phyloP scores from a whole-genome alignment of 2,888 invertebrate genomes.

The Drosophila pseudotakahashii region DNA sequence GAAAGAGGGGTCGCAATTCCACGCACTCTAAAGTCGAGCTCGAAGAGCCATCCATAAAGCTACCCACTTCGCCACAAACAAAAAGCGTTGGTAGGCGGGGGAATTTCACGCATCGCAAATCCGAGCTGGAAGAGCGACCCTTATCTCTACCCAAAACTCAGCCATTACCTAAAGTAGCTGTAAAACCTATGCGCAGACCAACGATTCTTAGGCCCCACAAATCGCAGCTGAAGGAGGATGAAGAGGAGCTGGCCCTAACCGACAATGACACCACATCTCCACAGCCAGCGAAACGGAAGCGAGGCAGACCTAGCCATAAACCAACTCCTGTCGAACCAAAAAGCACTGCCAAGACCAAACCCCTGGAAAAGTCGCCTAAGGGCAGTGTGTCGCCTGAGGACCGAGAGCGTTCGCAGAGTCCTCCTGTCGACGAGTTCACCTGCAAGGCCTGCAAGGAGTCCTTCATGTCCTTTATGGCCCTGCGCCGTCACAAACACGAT shows the following conservation, averaged over 20 bases:
- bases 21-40: not conserved
- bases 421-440: not conserved
- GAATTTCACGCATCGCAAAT: too few species aligned
- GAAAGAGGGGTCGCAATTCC: not conserved
- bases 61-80: not conserved
- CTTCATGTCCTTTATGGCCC: slow-evolving; percentile 34
- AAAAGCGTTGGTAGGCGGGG: not conserved
- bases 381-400: not conserved
- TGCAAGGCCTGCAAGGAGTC: slow-evolving; percentile 48
- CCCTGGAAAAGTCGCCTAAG: not conserved
- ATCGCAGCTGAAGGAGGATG: not conserved
- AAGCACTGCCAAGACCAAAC: not conserved
- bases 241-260: not conserved
- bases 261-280: not conserved
- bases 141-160: too few species aligned
- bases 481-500: slow-evolving; percentile 67
- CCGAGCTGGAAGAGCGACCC: too few species aligned
- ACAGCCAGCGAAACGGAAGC: slow-evolving; percentile 28
- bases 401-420: not conserved
- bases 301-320: slow-evolving; percentile 21
- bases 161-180: too few species aligned
- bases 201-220: too few species aligned
- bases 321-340: not conserved
- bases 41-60: not conserved
- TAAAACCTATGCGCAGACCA: too few species aligned